A percentile compares a stretch with the other conserved stretches of the same genome.
Evolutionary conservation across 2,797 vertebrate species (phyloP).

Genomic region (Parauchenoglanis ngamensis): DNA sequence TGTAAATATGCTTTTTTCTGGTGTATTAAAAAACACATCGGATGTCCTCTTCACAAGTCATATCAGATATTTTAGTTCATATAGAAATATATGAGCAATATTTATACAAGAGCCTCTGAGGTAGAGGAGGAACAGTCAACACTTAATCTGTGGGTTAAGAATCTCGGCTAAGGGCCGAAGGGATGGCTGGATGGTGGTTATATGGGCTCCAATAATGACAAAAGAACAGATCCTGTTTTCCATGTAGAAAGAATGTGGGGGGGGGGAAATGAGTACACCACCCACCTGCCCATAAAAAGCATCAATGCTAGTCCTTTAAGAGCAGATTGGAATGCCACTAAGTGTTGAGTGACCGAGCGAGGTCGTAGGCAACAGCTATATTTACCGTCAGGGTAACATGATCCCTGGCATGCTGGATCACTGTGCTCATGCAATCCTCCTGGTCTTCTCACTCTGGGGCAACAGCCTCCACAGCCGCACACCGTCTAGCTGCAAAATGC

Average conservation of each 20-base stretch:
- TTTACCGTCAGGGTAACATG: conserved; percentile 92
- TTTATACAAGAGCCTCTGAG: neutral
- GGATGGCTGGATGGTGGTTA: neutral
- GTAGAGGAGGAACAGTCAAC: neutral
- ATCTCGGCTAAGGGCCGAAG: neutral
- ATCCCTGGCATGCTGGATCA: conserved; percentile 84
- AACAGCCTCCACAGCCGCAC: conserved; percentile 66
- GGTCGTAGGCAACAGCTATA: conserved; percentile 97
- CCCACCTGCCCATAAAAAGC: conserved; percentile 54
- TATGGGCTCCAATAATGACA: neutral
- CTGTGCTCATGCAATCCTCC: conserved; percentile 73
- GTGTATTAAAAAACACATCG: neutral
- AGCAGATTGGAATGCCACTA: conserved; percentile 80
- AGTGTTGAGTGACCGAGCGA: conserved; percentile 81
- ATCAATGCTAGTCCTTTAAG: conserved; percentile 68
- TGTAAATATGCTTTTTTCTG: neutral
- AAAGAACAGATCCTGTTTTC: neutral
- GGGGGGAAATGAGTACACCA: neutral
- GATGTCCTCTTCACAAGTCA: neutral
- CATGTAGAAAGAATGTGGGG: neutral
- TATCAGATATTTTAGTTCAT: neutral
- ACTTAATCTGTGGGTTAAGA: neutral
- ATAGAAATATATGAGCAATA: conserved; percentile 6
- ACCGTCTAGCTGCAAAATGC: conserved; percentile 60
- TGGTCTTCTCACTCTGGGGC: conserved; percentile 71